phyloP scores from a whole-genome alignment of 1,140 invertebrate genomes.

The Trachymyrmex cornetzi region DNA sequence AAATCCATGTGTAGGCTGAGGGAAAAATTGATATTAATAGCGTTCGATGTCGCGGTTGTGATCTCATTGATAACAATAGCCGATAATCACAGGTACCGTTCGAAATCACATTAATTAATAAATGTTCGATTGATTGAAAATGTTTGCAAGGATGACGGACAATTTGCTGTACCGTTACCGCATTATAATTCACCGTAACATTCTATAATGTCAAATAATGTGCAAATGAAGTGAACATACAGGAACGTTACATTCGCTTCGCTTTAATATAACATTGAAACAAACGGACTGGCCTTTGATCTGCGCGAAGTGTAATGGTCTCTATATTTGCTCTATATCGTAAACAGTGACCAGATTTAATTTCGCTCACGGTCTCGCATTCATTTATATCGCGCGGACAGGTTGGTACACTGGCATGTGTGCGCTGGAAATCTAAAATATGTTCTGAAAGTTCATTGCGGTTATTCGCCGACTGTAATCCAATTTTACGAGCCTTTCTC shows the following conservation, averaged over 20 bases:
- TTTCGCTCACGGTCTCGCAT: slow-evolving; percentile 39
- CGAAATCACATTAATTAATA: slow-evolving; percentile 46
- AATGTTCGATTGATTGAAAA: slow-evolving; percentile 27
- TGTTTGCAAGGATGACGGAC: neutral
- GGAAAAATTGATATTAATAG: slow-evolving; percentile 6
- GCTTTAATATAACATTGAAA: slow-evolving; percentile 41
- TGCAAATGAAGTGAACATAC: slow-evolving; percentile 14
- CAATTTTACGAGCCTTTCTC: slow-evolving; percentile 4
- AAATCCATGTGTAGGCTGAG: neutral
- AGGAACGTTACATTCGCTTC: slow-evolving; percentile 21
- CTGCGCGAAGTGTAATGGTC: slow-evolving; percentile 20
- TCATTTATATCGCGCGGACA: slow-evolving; percentile 30
- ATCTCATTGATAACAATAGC: slow-evolving; percentile 10
- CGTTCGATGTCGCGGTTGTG: neutral
- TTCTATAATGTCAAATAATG: slow-evolving; percentile 38
- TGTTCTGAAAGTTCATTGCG: slow-evolving; percentile 39
- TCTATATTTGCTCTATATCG: slow-evolving; percentile 55
- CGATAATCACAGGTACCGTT: slow-evolving; percentile 23
- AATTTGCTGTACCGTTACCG: slow-evolving; percentile 23
- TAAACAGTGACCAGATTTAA: slow-evolving; percentile 56
- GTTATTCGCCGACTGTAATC: slow-evolving; percentile 33
- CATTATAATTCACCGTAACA: slow-evolving; percentile 23
- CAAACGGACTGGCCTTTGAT: slow-evolving; percentile 48
- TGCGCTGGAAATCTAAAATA: slow-evolving; percentile 26
- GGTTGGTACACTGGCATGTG: neutral